phyloP scores from a whole-genome alignment of 2,888 invertebrate genomes.

The Cecidostiba fungosa region DNA sequence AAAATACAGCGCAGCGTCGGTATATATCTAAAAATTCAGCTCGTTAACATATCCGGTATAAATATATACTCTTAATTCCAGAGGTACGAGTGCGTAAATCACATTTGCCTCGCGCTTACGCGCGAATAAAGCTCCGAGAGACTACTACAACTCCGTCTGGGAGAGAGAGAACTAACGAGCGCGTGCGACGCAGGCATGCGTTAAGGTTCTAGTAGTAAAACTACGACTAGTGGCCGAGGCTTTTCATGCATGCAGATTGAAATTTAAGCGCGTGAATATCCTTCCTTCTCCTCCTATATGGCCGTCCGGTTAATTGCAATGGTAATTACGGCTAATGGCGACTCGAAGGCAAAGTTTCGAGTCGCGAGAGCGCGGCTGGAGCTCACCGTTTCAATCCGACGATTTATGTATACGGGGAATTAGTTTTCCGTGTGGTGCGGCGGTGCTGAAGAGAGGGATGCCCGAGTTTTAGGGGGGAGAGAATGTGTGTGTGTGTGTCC shows the following conservation, averaged over 20 bases:
- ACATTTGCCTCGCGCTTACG: slow-evolving; percentile 12
- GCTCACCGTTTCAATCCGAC: slow-evolving; percentile 21
- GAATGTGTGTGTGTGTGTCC: no score
- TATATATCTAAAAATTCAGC: neutral
- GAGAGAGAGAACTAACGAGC: slow-evolving; percentile 44
- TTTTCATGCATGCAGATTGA: slow-evolving; percentile 36
- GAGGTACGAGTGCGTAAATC: slow-evolving; percentile 2
- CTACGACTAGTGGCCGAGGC: neutral
- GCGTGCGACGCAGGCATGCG: neutral
- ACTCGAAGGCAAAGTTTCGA: slow-evolving; percentile 33
- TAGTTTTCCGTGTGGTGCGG: neutral
- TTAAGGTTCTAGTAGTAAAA: slow-evolving; percentile 11
- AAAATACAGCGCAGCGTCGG: no score
- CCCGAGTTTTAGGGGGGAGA: neutral
- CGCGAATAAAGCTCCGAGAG: neutral
- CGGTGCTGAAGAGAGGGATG: no score
- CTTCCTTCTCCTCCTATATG: neutral
- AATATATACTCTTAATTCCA: neutral
- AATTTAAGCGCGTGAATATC: slow-evolving; percentile 35
- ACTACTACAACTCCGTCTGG: neutral
- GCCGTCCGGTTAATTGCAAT: slow-evolving; percentile 41
- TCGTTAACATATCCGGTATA: neutral
- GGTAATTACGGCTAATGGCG: slow-evolving; percentile 43
- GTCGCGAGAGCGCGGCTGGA: neutral
- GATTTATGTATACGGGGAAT: slow-evolving; percentile 15